A percentile compares a stretch with the other conserved stretches of the same genome.
These are phyloP conservation scores for Petrolisthes manimaculis DNA, from an alignment of 2,888 invertebrate genomes.

Conservation along the genomic window DNA sequence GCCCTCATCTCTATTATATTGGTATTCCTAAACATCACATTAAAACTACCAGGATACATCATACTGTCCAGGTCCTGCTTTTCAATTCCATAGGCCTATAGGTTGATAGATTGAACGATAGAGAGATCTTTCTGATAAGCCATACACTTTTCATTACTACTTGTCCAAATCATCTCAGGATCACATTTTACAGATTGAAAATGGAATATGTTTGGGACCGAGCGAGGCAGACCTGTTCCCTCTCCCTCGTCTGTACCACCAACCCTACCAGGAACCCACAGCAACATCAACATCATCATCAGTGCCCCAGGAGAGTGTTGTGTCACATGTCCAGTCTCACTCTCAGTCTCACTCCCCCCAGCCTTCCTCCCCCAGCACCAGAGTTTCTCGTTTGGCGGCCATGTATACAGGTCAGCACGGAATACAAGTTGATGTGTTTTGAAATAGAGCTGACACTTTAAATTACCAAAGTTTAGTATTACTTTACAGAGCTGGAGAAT, in stretches of 20 bases:
- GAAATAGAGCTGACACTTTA: neutral
- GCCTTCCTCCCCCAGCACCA: conserved; percentile 9
- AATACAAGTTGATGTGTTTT: neutral
- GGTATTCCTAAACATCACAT: too few species aligned
- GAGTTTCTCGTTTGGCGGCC: conserved; percentile 52
- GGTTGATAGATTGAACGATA: too few species aligned
- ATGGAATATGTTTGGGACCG: conserved; percentile 37
- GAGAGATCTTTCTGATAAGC: too few species aligned
- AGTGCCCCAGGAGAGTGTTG: neutral
- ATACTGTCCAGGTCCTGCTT: too few species aligned
- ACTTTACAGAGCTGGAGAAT: too few species aligned
- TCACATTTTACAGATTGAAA: conserved; percentile 17
- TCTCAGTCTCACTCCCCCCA: neutral
- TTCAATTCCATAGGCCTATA: too few species aligned
- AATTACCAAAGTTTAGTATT: too few species aligned
- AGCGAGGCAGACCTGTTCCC: conserved; percentile 36
- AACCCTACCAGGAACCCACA: neutral
- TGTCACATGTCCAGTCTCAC: neutral
- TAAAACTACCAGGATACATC: too few species aligned
- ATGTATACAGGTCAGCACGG: conserved; percentile 45
- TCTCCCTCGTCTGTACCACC: conserved; percentile 21
- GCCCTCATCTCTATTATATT: too few species aligned
- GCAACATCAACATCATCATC: neutral
- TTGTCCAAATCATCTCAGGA: too few species aligned
- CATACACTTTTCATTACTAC: too few species aligned